These are phyloP conservation scores for Drosophila anomelani DNA, from an alignment of 2,888 invertebrate genomes.

Conservation along the genomic window DNA sequence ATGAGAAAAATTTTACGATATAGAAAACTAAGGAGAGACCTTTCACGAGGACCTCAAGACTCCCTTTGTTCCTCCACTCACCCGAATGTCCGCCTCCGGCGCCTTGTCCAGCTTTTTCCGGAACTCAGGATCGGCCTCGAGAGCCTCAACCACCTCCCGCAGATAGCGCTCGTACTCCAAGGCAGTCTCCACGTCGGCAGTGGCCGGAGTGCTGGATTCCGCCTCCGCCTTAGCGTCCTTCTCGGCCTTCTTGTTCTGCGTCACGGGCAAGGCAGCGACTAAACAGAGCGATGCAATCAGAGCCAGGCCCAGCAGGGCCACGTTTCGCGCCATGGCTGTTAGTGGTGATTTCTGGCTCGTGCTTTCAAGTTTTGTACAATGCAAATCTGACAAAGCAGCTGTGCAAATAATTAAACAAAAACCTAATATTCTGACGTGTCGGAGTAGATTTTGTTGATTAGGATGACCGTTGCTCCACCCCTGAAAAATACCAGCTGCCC, in stretches of 20 bases:
- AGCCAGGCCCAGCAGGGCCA: slow-evolving; percentile 29
- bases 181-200: slow-evolving; percentile 77
- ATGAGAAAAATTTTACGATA: no score
- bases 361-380: slow-evolving; percentile 11
- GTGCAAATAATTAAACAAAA: slow-evolving; percentile 53
- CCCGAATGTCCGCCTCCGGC: slow-evolving; percentile 92
- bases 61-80: slow-evolving; percentile 81
- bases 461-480: background rate
- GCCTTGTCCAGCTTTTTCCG: slow-evolving; percentile 92
- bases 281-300: slow-evolving; percentile 24
- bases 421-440: slow-evolving; percentile 67
- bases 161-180: slow-evolving; percentile 92
- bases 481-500: background rate
- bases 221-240: slow-evolving; percentile 82
- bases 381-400: slow-evolving; percentile 35
- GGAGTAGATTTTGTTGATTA: slow-evolving; percentile 10
- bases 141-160: slow-evolving; percentile 93
- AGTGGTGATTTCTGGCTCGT: slow-evolving; percentile 15
- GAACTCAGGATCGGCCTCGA: slow-evolving; percentile 95
- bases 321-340: slow-evolving; percentile 50
- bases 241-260: slow-evolving; percentile 84
- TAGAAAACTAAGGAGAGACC: background rate
- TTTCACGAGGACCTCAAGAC: background rate
- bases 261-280: slow-evolving; percentile 86
- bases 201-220: slow-evolving; percentile 71